Conservation (phyloP, 2,888 invertebrate species). For the Oxycera nigricornis region DNA sequence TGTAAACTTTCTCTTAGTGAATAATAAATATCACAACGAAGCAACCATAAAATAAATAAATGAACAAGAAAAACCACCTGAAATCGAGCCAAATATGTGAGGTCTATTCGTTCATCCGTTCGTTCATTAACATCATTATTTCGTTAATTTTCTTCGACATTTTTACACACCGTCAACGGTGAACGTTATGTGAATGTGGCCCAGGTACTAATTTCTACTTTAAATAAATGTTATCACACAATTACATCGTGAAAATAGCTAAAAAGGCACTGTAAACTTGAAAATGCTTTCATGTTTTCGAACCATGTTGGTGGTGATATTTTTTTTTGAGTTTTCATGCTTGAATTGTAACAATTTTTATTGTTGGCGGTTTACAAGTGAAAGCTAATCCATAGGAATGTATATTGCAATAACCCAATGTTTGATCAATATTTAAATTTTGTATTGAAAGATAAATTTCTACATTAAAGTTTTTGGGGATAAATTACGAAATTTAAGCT, state of each 20-base stretch:
- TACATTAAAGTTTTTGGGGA: no score
- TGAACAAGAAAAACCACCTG: constrained; percentile 1
- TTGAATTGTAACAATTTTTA: no score
- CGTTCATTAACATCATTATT: constrained; percentile 27
- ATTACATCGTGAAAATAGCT: neutral
- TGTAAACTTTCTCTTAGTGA: constrained; percentile 22
- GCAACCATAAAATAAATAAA: constrained; percentile 14
- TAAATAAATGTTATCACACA: neutral
- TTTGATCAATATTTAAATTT: no score
- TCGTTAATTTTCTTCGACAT: no score
- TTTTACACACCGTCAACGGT: no score
- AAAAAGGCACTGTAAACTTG: neutral
- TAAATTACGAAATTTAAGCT: no score
- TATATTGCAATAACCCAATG: no score
- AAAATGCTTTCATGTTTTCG: neutral
- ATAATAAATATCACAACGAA: constrained; percentile 13
- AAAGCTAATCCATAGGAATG: no score
- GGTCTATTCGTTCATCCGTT: constrained; percentile 27
- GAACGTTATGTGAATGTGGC: neutral
- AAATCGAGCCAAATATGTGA: constrained; percentile 25
- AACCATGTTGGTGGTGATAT: no score
- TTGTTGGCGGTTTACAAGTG: no score
- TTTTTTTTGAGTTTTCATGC: no score
- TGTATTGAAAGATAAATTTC: no score
- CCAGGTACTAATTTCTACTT: constrained; percentile 3